These are phyloP conservation scores for Nomada hirtipes DNA, from an alignment of 2,888 invertebrate genomes.

Conservation along the genomic window DNA sequence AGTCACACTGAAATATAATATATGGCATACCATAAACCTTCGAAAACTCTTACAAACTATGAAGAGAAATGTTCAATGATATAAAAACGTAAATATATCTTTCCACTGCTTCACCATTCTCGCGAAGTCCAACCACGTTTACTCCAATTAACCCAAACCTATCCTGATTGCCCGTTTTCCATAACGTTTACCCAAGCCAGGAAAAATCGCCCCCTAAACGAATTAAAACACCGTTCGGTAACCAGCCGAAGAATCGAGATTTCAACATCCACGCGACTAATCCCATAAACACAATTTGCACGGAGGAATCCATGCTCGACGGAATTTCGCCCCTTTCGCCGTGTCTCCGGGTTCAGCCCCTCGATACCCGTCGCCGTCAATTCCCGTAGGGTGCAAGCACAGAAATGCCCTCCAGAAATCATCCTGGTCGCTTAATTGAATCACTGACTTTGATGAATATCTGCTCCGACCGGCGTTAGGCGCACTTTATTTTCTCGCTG, in stretches of 20 bases:
- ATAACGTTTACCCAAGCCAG: background rate
- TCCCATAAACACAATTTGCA: slow-evolving; percentile 7
- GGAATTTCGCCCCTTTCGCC: slow-evolving; percentile 37
- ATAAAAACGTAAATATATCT: too few species aligned
- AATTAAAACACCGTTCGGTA: background rate
- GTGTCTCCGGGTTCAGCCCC: slow-evolving; percentile 39
- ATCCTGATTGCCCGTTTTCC: background rate
- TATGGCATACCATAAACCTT: too few species aligned
- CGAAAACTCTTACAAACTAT: too few species aligned
- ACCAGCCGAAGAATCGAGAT: background rate
- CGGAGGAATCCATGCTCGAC: background rate
- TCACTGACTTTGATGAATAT: slow-evolving; percentile 78
- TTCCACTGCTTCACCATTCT: too few species aligned
- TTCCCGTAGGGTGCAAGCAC: slow-evolving; percentile 27
- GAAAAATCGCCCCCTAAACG: background rate
- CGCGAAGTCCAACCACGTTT: too few species aligned
- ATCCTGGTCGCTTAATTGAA: slow-evolving; percentile 74
- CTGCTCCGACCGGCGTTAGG: slow-evolving; percentile 58
- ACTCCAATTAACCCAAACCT: too few species aligned
- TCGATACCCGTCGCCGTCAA: slow-evolving; percentile 7
- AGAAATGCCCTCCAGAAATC: slow-evolving; percentile 63
- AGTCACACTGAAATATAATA: too few species aligned
- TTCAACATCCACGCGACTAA: background rate
- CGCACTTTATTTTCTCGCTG: slow-evolving; percentile 68
- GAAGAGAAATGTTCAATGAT: too few species aligned